phyloP scores from a whole-genome alignment of 2,888 invertebrate species.

The Pyrochroa serraticornis region DNA sequence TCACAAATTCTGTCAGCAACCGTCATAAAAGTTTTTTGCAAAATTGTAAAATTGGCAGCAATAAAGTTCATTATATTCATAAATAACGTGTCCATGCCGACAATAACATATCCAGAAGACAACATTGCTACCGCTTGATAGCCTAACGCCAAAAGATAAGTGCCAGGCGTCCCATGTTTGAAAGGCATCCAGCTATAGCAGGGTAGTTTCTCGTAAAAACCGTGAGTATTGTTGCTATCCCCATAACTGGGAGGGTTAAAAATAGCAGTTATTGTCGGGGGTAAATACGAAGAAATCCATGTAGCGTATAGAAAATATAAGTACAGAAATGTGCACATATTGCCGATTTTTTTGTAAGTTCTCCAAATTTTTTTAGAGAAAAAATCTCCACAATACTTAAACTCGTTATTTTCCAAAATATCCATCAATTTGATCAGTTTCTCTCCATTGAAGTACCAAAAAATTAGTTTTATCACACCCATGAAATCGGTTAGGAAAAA shows the following conservation, averaged over 20 bases:
- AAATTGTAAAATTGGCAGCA: constrained; percentile 47
- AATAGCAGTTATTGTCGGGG: constrained; percentile 39
- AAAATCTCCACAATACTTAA: constrained; percentile 41
- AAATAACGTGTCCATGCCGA: constrained; percentile 50
- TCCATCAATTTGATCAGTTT: constrained; percentile 40
- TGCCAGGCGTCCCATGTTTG: constrained; percentile 41
- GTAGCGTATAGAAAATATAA: constrained; percentile 46
- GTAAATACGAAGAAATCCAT: constrained; percentile 46
- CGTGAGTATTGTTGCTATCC: constrained; percentile 16
- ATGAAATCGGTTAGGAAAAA: constrained; percentile 49
- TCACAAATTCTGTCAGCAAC: constrained; percentile 36
- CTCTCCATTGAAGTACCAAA: constrained; percentile 44
- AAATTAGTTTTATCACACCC: constrained; percentile 49
- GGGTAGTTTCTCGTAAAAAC: constrained; percentile 37
- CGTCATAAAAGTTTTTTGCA: constrained; percentile 51
- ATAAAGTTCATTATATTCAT: constrained; percentile 53
- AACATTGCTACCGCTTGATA: constrained; percentile 52
- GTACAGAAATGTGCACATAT: constrained; percentile 44
- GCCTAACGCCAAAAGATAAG: constrained; percentile 46
- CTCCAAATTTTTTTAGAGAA: constrained; percentile 38
- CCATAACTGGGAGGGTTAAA: constrained; percentile 25
- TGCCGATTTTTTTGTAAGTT: constrained; percentile 41
- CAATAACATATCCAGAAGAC: constrained; percentile 49
- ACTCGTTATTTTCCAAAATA: constrained; percentile 40
- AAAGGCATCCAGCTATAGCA: constrained; percentile 54